These are phyloP conservation scores for Myotis lucifugus DNA, from an alignment of 2,113 vertebrate genomes.

Conservation along the genomic window DNA sequence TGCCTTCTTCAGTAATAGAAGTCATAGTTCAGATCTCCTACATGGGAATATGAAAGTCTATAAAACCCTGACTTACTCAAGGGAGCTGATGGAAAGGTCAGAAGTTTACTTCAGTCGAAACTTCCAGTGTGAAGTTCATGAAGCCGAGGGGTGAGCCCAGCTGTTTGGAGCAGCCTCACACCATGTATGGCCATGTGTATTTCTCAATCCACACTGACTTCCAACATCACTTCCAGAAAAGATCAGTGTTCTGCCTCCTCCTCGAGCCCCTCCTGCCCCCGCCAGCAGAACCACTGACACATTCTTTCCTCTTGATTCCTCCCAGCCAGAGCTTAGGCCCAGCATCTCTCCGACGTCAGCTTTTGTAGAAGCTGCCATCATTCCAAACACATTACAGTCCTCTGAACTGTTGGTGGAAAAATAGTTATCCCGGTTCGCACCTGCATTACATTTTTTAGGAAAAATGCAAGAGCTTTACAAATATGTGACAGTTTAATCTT, in stretches of 20 bases:
- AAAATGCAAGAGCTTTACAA: background rate
- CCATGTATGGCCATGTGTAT: conserved; percentile 27
- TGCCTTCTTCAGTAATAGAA: background rate
- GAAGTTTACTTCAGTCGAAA: conserved; percentile 13
- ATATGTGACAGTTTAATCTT: background rate
- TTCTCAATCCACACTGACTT: background rate
- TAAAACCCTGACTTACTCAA: background rate
- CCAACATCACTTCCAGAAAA: background rate
- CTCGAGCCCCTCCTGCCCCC: background rate
- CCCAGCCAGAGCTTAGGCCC: background rate
- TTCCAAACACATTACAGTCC: background rate
- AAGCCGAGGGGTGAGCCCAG: background rate
- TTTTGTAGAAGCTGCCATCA: background rate
- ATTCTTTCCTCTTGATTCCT: background rate
- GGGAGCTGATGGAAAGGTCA: conserved; percentile 29
- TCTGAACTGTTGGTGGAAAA: background rate
- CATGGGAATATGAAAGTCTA: background rate
- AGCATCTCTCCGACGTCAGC: background rate
- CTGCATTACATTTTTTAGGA: background rate
- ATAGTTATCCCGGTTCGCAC: background rate
- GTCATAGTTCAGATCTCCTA: background rate
- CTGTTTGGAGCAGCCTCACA: background rate
- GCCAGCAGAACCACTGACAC: background rate
- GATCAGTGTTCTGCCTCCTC: background rate
- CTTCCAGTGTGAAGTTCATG: background rate